phyloP scores from a whole-genome alignment of 2,113 vertebrate species.

The Apeltes quadracus region DNA sequence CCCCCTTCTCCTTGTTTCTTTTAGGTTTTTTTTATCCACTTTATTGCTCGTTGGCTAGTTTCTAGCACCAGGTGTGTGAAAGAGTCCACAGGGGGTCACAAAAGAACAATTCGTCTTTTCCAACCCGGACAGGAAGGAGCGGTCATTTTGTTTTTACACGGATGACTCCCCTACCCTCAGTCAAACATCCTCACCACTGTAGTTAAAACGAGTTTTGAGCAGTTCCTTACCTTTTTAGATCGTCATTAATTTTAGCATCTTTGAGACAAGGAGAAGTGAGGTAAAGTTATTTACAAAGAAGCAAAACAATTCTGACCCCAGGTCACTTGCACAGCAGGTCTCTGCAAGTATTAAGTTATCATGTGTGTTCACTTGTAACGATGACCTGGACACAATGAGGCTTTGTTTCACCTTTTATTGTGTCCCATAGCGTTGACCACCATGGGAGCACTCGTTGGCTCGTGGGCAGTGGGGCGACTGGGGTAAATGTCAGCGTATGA shows the following conservation, averaged over 20 bases:
- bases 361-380: slow-evolving; percentile 31
- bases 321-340: slow-evolving; percentile 11
- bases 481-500: slow-evolving; percentile 22
- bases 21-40: background rate
- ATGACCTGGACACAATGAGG: slow-evolving; percentile 41
- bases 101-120: slow-evolving; percentile 5
- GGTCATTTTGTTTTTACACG: slow-evolving; percentile 18
- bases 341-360: background rate
- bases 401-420: slow-evolving; percentile 49
- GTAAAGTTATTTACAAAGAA: background rate
- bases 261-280: background rate
- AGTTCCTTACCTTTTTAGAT: background rate
- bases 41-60: background rate
- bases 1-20: too few species aligned
- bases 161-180: background rate
- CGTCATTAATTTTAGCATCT: background rate
- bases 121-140: slow-evolving; percentile 15
- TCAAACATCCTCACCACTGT: background rate
- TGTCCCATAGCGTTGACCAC: slow-evolving; percentile 29
- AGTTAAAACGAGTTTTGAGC: background rate
- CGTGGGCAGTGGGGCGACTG: slow-evolving; percentile 12
- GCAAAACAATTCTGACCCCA: background rate
- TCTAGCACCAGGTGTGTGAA: background rate
- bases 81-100: background rate
- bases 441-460: slow-evolving; percentile 26